Evolutionary conservation across 2,888 invertebrate genomes (phyloP).

Genomic region (Hypolimnas misippus): DNA sequence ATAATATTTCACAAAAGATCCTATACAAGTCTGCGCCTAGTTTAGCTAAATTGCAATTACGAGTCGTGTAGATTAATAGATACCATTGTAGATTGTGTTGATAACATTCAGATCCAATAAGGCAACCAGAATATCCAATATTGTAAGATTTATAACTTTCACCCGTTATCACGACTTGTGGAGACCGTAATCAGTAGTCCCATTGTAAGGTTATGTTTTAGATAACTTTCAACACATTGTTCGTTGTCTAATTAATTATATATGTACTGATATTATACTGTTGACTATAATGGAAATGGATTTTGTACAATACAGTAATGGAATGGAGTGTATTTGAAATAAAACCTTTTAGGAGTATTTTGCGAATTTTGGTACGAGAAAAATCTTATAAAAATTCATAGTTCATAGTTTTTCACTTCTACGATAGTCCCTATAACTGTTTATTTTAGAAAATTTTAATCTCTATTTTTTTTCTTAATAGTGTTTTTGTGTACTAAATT

Average conservation of each 20-base stretch:
- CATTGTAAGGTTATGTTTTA: not conserved
- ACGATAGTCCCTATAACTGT: too few species aligned
- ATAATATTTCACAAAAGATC: too few species aligned
- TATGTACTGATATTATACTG: not conserved
- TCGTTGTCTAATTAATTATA: not conserved
- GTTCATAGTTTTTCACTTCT: too few species aligned
- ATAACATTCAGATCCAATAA: constrained; percentile 18
- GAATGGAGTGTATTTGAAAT: too few species aligned
- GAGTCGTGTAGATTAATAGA: constrained; percentile 30
- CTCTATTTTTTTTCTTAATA: too few species aligned
- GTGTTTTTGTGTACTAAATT: too few species aligned
- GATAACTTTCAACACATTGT: not conserved
- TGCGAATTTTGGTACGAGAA: too few species aligned
- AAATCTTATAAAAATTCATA: too few species aligned
- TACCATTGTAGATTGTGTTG: constrained; percentile 27
- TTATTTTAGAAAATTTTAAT: too few species aligned
- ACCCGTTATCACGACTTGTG: constrained; percentile 11
- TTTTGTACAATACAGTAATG: too few species aligned
- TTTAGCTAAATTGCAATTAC: constrained; percentile 29
- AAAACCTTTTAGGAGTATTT: too few species aligned
- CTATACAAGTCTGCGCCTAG: not conserved
- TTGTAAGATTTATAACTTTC: constrained; percentile 22
- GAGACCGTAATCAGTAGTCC: constrained; percentile 3
- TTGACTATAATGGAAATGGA: not conserved
- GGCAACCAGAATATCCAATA: constrained; percentile 11